A percentile compares a stretch with the other conserved stretches of the same genome.
Conservation (phyloP, 2,888 invertebrate genomes). For the Thysanoteuthis rhombus region DNA sequence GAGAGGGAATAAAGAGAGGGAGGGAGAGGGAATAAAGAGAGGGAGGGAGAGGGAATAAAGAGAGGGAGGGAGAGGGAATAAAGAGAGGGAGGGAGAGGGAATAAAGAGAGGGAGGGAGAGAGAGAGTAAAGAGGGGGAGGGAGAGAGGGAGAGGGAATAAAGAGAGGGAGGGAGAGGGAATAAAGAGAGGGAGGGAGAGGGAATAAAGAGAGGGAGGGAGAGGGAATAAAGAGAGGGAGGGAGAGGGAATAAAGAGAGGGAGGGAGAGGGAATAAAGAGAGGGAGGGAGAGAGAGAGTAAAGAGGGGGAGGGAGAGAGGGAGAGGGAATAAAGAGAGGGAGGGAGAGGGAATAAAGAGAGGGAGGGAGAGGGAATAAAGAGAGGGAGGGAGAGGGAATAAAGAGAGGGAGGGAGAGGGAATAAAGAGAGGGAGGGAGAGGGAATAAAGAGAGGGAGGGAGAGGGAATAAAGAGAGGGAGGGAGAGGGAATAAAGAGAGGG, state of each 20-base stretch:
- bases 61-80: constrained; percentile 39
- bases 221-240: constrained; percentile 39
- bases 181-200: constrained; percentile 48
- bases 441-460: too few species aligned
- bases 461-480: too few species aligned
- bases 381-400: too few species aligned
- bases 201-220: constrained; percentile 40
- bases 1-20: constrained; percentile 39
- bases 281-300: neutral
- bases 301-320: neutral
- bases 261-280: too few species aligned
- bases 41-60: constrained; percentile 49
- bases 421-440: too few species aligned
- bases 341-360: too few species aligned
- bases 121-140: neutral
- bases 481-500: too few species aligned
- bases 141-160: neutral
- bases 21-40: constrained; percentile 47
- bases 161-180: too few species aligned
- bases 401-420: too few species aligned
- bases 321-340: too few species aligned
- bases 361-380: too few species aligned
- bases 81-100: constrained; percentile 25
- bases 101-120: neutral
- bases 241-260: neutral